Evolutionary conservation across 2,113 vertebrate species (phyloP).

Genomic region (Lampris incognitus): DNA sequence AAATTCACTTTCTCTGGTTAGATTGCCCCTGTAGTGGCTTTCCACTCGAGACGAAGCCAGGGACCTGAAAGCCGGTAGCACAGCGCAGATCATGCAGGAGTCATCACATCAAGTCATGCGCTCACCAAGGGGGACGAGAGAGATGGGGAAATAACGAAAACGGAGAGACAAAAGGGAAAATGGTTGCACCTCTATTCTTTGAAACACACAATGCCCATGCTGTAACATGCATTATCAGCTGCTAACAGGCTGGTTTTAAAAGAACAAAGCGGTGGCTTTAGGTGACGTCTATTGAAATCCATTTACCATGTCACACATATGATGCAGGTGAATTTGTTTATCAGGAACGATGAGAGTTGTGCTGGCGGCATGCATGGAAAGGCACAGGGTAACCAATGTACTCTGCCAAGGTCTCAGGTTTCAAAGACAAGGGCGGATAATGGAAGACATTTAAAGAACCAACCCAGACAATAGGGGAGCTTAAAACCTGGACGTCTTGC

Average conservation of each 20-base stretch:
- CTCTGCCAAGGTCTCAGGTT: conserved; percentile 60
- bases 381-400: conserved; percentile 23
- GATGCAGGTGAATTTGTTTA: conserved; percentile 26
- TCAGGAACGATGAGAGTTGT: conserved; percentile 5
- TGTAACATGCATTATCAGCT: conserved; percentile 26
- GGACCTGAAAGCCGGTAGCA: conserved; percentile 30
- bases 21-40: too few relatives aligned
- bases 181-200: neutral
- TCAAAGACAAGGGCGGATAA: conserved; percentile 73
- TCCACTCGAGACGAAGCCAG: conserved; percentile 26
- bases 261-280: neutral
- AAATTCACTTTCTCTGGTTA: too few relatives aligned
- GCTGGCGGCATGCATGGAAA: conserved; percentile 1
- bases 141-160: neutral
- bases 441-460: conserved; percentile 65
- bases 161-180: conserved; percentile 36
- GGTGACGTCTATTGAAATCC: neutral
- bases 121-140: neutral
- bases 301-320: neutral
- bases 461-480: conserved; percentile 66
- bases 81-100: neutral
- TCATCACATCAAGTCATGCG: conserved; percentile 5
- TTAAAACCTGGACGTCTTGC: conserved; percentile 63
- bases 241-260: conserved; percentile 24
- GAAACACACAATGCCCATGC: neutral